Evolutionary conservation across 2,888 invertebrate genomes (phyloP).

Genomic region (Lasioglossum villosulum): DNA sequence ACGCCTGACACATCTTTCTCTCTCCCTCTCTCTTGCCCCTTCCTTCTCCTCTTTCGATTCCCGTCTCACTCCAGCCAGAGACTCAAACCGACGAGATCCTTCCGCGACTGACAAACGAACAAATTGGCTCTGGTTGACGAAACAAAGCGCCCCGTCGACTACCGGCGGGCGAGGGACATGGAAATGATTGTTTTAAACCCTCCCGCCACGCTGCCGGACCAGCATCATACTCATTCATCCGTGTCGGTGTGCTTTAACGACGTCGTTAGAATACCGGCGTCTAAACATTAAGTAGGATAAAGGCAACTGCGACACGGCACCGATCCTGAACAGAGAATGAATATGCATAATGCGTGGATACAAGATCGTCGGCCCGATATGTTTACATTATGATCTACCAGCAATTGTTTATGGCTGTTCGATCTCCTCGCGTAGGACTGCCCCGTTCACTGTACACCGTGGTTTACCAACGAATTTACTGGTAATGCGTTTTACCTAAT

Average conservation of each 20-base stretch:
- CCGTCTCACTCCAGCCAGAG: conserved; percentile 26
- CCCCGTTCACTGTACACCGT: background rate
- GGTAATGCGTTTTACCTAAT: background rate
- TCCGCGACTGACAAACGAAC: conserved; percentile 72
- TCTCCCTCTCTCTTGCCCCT: background rate
- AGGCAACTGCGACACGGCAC: conserved; percentile 26
- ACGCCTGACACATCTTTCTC: conserved; percentile 50
- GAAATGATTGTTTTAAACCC: conserved; percentile 67
- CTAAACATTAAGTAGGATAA: conserved; percentile 47
- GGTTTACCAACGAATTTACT: background rate
- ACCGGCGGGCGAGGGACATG: conserved; percentile 46
- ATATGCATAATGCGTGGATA: conserved; percentile 32
- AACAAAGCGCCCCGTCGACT: conserved; percentile 74
- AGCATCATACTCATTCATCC: conserved; percentile 56
- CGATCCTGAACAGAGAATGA: conserved; percentile 23
- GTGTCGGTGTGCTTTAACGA: conserved; percentile 64
- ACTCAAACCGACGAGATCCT: conserved; percentile 54
- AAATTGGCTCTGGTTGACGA: conserved; percentile 79
- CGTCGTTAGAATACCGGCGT: conserved; percentile 62
- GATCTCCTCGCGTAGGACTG: background rate
- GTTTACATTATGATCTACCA: background rate
- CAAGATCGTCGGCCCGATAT: conserved; percentile 1
- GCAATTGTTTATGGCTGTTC: conserved; percentile 7
- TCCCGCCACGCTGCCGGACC: conserved; percentile 66
- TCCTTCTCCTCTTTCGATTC: background rate